phyloP scores from a whole-genome alignment of 2,888 invertebrate species.

The Altica lythri region DNA sequence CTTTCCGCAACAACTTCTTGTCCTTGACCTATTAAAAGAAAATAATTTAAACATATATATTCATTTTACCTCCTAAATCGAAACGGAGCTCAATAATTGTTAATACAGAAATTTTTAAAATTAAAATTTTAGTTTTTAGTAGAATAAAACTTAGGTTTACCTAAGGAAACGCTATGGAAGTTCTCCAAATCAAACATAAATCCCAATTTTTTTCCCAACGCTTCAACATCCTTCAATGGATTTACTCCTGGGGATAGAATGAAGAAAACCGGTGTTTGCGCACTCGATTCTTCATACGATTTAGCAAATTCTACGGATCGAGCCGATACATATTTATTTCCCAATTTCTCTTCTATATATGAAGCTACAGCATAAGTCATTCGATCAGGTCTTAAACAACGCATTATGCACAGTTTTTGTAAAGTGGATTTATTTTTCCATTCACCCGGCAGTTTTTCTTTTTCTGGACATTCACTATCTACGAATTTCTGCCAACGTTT shows the following conservation, averaged over 20 bases:
- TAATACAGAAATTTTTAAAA: too few relatives aligned
- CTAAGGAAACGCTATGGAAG: slow-evolving; percentile 90
- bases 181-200: slow-evolving; percentile 79
- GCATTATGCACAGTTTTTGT: slow-evolving; percentile 89
- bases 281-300: slow-evolving; percentile 84
- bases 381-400: slow-evolving; percentile 87
- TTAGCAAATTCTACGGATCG: slow-evolving; percentile 80
- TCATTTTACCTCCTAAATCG: too few relatives aligned
- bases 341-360: slow-evolving; percentile 89
- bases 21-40: too few relatives aligned
- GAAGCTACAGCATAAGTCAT: slow-evolving; percentile 91
- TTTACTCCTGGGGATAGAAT: slow-evolving; percentile 94
- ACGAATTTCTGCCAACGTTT: slow-evolving; percentile 94
- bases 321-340: slow-evolving; percentile 79
- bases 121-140: too few relatives aligned
- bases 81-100: too few relatives aligned
- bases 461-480: slow-evolving; percentile 90
- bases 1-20: slow-evolving; percentile 91
- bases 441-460: slow-evolving; percentile 92
- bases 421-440: slow-evolving; percentile 90
- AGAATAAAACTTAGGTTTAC: too few relatives aligned
- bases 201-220: slow-evolving; percentile 78
- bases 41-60: too few relatives aligned
- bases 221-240: slow-evolving; percentile 91
- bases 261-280: slow-evolving; percentile 88